Evolutionary conservation across 2,797 vertebrate genomes (phyloP), one percentile per base, ranked within the genome.

Genomic region (Catharus ustulatus): DNA sequence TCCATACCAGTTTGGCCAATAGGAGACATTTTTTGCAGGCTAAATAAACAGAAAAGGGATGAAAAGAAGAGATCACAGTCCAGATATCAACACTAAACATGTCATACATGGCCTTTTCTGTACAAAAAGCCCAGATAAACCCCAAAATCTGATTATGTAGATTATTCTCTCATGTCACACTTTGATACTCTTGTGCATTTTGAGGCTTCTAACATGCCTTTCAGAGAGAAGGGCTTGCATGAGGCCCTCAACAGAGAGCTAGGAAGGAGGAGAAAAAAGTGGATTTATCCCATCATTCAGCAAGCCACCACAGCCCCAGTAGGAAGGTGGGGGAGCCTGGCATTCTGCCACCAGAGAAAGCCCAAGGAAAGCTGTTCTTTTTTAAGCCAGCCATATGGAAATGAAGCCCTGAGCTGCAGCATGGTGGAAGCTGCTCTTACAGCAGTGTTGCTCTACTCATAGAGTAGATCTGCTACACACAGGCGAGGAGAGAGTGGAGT

Each of bases 291-390:
- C 71, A 51, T 48, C 30, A 38, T 92, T 91, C 11, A 4, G 87
- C 92, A 95, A 96, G 45, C 73, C 92, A 90, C 89, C 43, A 55
- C 61, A 90, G 66, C 82, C 80, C 18, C 82, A 73, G 80, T 69
- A 91, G 94, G 92, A 85, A 88, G 51, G 68, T 58, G 78, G 67
- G 48, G 68, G 32, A 74, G 36, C 71, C 48, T 52, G 89, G 89
- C 82, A 42, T 45, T 49, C 85, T 63, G 87, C 96, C 97, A 93
- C 13, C 20, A 61, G 10, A 30, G 72, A 59, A 42, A 45, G 69
- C 62, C 52, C 24, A 93, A 59, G 52, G 36, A 10, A 71, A 58
- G 73, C 59, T 49, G 30, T 7, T 87, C 76, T 59, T 49, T 78
- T 69, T 20, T 26, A 59, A 87, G 30, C 36, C 67, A 71, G 46